phyloP scores from a whole-genome alignment of 1,140 invertebrate species.

The Ephestia elutella region DNA sequence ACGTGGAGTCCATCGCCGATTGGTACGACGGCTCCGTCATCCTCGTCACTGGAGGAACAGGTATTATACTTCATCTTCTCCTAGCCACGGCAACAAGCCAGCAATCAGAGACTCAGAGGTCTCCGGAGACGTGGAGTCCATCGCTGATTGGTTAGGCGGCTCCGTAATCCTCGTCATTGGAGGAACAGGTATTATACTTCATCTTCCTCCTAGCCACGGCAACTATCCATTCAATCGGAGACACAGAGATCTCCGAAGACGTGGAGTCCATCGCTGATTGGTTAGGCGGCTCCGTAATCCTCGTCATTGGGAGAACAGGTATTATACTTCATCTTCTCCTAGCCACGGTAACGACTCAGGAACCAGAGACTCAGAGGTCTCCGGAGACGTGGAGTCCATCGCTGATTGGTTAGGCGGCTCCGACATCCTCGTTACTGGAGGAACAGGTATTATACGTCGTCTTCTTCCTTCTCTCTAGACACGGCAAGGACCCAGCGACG shows the following conservation, averaged over 20 bases:
- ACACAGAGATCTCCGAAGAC: slow-evolving; percentile 19
- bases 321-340: no score
- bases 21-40: slow-evolving; percentile 65
- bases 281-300: slow-evolving; percentile 64
- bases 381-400: slow-evolving; percentile 35
- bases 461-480: no score
- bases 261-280: slow-evolving; percentile 49
- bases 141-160: slow-evolving; percentile 48
- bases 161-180: slow-evolving; percentile 77
- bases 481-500: slow-evolving; percentile 52
- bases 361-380: slow-evolving; percentile 20
- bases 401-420: slow-evolving; percentile 54
- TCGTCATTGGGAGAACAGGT: slow-evolving; percentile 81
- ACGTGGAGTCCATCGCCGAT: slow-evolving; percentile 43
- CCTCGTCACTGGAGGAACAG: slow-evolving; percentile 79
- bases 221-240: slow-evolving; percentile 44
- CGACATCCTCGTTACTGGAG: slow-evolving; percentile 78
- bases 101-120: slow-evolving; percentile 22
- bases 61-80: slow-evolving; percentile 47
- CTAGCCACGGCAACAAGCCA: no score
- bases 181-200: slow-evolving; percentile 73
- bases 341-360: no score
- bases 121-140: slow-evolving; percentile 30
- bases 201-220: slow-evolving; percentile 23
- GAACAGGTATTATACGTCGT: slow-evolving; percentile 72